These are phyloP conservation scores for Spinus olivaceus DNA, from an alignment of 2,797 vertebrate species.

Conservation along the genomic window DNA sequence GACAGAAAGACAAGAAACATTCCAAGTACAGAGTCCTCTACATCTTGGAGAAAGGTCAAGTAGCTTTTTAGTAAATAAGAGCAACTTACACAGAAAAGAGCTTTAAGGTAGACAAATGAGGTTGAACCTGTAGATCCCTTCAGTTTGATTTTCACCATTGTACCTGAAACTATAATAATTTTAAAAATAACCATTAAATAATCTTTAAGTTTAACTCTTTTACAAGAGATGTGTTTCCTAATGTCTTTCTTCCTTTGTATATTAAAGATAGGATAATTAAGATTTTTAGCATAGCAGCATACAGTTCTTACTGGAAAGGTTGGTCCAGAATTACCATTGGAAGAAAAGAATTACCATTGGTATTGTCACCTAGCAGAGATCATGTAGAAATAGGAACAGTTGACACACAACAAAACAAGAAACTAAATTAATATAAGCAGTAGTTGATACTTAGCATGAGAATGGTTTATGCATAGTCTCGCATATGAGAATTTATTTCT, in stretches of 20 bases:
- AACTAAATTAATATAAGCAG: neutral
- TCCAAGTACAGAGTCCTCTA: neutral
- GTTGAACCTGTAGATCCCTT: neutral
- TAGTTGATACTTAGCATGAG: neutral
- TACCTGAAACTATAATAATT: neutral
- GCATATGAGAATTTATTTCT: neutral
- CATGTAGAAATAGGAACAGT: neutral
- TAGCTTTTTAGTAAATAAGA: neutral
- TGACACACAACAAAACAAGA: neutral
- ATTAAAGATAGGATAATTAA: neutral
- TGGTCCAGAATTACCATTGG: neutral
- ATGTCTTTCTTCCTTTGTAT: neutral
- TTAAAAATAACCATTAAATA: neutral
- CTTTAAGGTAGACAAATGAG: conserved; percentile 11
- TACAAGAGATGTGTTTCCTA: neutral
- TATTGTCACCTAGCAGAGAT: neutral
- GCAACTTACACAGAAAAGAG: neutral
- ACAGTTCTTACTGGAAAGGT: neutral
- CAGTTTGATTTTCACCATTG: neutral
- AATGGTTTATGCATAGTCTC: neutral
- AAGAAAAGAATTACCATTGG: neutral
- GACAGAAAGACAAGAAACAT: conserved; percentile 2
- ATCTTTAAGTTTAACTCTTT: neutral
- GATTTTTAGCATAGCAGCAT: neutral
- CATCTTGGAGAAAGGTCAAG: conserved; percentile 24